Conservation (phyloP, 2,888 invertebrate species). For the Subacronicta megacephala region DNA sequence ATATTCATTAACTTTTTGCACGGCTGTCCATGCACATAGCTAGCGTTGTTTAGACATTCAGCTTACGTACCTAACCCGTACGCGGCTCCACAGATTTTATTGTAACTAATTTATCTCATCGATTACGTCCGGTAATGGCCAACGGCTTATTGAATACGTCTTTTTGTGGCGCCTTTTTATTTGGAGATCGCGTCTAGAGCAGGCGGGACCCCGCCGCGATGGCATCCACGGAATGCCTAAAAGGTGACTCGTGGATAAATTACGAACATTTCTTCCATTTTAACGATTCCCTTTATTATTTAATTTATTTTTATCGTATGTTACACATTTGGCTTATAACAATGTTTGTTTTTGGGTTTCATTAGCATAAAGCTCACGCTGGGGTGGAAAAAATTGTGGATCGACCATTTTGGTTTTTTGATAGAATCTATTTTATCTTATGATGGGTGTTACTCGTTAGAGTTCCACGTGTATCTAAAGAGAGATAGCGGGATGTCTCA, state of each 20-base stretch:
- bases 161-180: constrained; percentile 89
- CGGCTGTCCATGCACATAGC: constrained; percentile 15
- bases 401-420: constrained; percentile 80
- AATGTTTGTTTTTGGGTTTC: constrained; percentile 89
- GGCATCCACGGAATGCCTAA: constrained; percentile 88
- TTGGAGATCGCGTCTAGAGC: constrained; percentile 86
- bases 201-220: constrained; percentile 84
- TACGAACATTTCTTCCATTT: constrained; percentile 89
- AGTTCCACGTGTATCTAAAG: constrained; percentile 80
- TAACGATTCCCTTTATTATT: constrained; percentile 89
- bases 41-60: constrained; percentile 58
- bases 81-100: constrained; percentile 76
- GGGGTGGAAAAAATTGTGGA: constrained; percentile 73
- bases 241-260: constrained; percentile 90
- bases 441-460: constrained; percentile 77
- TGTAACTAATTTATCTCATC: constrained; percentile 88
- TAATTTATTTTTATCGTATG: constrained; percentile 89
- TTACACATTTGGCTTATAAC: constrained; percentile 89
- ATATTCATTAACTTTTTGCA: constrained; percentile 35
- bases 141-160: constrained; percentile 88
- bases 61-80: constrained; percentile 37
- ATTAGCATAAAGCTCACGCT: constrained; percentile 88
- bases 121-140: constrained; percentile 87
- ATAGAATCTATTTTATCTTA: constrained; percentile 79
- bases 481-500: constrained; percentile 88